phyloP scores from a whole-genome alignment of 2,888 invertebrate genomes.

The Autographa pulchrina region DNA sequence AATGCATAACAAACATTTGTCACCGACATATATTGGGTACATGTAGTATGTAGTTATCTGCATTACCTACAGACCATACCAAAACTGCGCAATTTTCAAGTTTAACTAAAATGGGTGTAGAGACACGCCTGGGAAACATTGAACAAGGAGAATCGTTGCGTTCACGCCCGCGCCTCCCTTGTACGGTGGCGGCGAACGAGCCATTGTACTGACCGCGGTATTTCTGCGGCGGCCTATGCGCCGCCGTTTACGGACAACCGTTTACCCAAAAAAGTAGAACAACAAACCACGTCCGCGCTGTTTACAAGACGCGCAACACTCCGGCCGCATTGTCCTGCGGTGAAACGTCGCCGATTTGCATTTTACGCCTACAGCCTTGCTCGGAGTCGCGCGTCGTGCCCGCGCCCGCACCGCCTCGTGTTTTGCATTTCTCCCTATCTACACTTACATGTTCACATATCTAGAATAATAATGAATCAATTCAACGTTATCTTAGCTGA shows the following conservation, averaged over 20 bases:
- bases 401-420: constrained; percentile 61
- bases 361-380: constrained; percentile 80
- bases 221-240: constrained; percentile 85
- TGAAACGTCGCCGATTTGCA: constrained; percentile 85
- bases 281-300: constrained; percentile 83
- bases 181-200: constrained; percentile 80
- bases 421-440: constrained; percentile 76
- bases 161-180: constrained; percentile 79
- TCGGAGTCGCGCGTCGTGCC: constrained; percentile 45
- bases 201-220: constrained; percentile 83
- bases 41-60: constrained; percentile 53
- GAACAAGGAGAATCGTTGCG: constrained; percentile 75
- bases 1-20: constrained; percentile 62
- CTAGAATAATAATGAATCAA: constrained; percentile 55
- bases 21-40: constrained; percentile 38
- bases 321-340: constrained; percentile 83
- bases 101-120: constrained; percentile 70
- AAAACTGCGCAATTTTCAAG: constrained; percentile 71
- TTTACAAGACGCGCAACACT: constrained; percentile 87
- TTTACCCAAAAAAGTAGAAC: constrained; percentile 89
- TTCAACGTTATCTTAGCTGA: constrained; percentile 35
- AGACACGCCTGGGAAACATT: constrained; percentile 71
- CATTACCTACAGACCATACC: constrained; percentile 55
- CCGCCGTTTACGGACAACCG: constrained; percentile 83
- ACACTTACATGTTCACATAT: constrained; percentile 55